Conservation (phyloP, 2,113 vertebrate genomes). For the Cettia cetti region DNA sequence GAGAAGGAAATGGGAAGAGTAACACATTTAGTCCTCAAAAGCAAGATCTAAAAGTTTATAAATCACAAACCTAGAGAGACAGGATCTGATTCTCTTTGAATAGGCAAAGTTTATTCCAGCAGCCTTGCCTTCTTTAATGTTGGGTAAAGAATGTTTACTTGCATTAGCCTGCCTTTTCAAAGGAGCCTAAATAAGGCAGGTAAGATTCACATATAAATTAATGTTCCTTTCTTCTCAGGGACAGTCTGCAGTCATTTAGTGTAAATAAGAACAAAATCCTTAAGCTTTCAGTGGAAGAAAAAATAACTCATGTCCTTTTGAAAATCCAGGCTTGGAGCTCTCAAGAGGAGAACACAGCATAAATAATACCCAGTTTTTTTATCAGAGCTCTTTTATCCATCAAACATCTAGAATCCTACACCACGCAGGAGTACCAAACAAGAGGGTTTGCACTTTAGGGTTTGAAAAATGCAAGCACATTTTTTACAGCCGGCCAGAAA, state of each 20-base stretch:
- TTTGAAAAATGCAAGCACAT: not conserved
- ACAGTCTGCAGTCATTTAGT: not conserved
- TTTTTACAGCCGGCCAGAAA: not conserved
- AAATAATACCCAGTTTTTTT: not conserved
- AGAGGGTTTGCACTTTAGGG: not conserved
- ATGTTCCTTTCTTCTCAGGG: not conserved
- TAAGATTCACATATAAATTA: not conserved
- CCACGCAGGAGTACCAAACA: not conserved
- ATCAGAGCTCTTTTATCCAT: not conserved
- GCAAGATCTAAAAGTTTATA: not conserved
- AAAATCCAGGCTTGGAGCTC: not conserved
- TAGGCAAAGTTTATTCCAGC: not conserved
- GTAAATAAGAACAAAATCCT: conserved; percentile 13
- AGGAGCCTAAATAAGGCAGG: not conserved
- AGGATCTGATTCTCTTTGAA: not conserved
- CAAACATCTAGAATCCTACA: not conserved
- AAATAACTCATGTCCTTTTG: not conserved
- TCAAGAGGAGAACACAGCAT: not conserved
- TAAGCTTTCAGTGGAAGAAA: not conserved
- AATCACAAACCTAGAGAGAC: not conserved
- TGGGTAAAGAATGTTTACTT: not conserved
- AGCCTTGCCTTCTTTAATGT: not conserved
- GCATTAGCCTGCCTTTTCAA: conserved; percentile 1
- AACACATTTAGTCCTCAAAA: not conserved
- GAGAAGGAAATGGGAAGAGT: not conserved